Conservation (phyloP, 1,140 invertebrate species). For the Oryzaephilus surinamensis region DNA sequence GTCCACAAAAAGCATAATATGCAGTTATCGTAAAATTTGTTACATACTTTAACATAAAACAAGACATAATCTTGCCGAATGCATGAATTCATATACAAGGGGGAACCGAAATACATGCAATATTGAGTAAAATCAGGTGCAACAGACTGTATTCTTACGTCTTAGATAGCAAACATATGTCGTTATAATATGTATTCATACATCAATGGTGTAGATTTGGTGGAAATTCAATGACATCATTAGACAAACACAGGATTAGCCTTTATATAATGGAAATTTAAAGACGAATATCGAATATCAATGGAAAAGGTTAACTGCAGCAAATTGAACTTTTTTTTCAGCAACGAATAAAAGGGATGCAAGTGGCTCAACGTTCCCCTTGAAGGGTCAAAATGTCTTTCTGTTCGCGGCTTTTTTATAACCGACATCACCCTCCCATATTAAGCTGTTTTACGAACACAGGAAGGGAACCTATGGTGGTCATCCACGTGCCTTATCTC, state of each 20-base stretch:
- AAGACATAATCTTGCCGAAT: no score
- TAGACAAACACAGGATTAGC: constrained; percentile 7
- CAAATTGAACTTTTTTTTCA: constrained; percentile 15
- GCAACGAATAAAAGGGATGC: constrained; percentile 10
- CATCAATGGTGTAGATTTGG: constrained; percentile 11
- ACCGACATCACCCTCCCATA: constrained; percentile 11
- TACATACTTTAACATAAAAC: no score
- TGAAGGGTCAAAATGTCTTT: constrained; percentile 21
- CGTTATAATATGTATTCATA: constrained; percentile 21
- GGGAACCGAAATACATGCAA: no score
- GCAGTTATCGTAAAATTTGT: no score
- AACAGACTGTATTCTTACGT: no score
- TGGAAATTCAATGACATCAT: constrained; percentile 15
- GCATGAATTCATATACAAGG: no score
- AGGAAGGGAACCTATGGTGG: no score
- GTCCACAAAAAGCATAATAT: no score
- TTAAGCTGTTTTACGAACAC: no score
- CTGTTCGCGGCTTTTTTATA: constrained; percentile 21
- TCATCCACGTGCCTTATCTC: constrained; percentile 11
- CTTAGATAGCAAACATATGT: constrained; percentile 11
- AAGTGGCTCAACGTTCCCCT: constrained; percentile 5
- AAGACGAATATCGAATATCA: constrained; percentile 3
- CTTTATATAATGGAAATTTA: constrained; percentile 5
- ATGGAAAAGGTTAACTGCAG: constrained; percentile 12
- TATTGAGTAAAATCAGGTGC: no score